A percentile compares a stretch with the other conserved stretches of the same genome.
phyloP scores from a whole-genome alignment of 1,140 invertebrate genomes.

The Triops cancriformis region DNA sequence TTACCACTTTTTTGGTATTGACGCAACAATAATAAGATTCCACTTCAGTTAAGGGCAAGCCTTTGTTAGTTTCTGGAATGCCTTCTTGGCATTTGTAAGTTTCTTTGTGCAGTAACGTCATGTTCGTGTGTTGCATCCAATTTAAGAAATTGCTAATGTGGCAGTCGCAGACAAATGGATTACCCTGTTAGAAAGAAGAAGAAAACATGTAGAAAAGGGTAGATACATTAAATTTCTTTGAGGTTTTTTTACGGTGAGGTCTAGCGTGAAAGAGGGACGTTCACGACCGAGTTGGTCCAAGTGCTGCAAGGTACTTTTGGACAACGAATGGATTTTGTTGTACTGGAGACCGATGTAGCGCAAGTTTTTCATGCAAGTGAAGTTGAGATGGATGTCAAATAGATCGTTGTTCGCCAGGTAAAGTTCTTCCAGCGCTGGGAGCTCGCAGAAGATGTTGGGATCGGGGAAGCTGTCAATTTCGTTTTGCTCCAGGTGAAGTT shows the following conservation, averaged over 20 bases:
- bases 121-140: constrained; percentile 55
- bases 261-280: constrained; percentile 46
- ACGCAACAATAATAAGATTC: constrained; percentile 33
- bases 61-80: constrained; percentile 31
- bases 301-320: constrained; percentile 47
- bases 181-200: constrained; percentile 14
- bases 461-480: constrained; percentile 52
- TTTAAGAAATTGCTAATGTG: constrained; percentile 50
- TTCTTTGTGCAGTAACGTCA: constrained; percentile 50
- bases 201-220: not conserved
- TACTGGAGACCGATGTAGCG: constrained; percentile 59
- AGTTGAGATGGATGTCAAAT: constrained; percentile 53
- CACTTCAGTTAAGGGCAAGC: constrained; percentile 40
- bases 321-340: constrained; percentile 55
- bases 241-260: constrained; percentile 47
- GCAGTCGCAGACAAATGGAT: constrained; percentile 60
- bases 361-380: constrained; percentile 56
- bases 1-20: not conserved
- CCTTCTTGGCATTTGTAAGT: constrained; percentile 38
- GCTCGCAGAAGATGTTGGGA: constrained; percentile 57
- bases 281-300: constrained; percentile 50
- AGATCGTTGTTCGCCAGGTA: constrained; percentile 57
- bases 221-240: not conserved
- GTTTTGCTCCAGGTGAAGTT: constrained; percentile 69
- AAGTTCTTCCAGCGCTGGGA: constrained; percentile 56